Evolutionary conservation across 2,888 invertebrate genomes (phyloP).

Genomic region (Mantis religiosa): DNA sequence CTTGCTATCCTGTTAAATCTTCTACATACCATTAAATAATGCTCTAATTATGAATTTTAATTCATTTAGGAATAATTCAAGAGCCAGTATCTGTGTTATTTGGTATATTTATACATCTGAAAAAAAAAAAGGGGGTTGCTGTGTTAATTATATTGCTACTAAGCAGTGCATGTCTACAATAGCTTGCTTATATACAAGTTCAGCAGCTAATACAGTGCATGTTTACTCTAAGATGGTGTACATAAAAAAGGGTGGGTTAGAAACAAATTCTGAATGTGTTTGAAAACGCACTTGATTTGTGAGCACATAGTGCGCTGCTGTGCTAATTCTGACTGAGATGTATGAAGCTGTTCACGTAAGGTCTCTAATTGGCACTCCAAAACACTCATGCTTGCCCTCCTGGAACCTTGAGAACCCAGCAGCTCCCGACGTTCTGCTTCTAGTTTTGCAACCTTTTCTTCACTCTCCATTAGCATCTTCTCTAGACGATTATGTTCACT

Average conservation of each 20-base stretch:
- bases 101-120: too few species aligned
- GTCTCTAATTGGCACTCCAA: slow-evolving; percentile 55
- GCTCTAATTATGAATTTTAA: background rate
- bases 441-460: slow-evolving; percentile 49
- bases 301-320: slow-evolving; percentile 52
- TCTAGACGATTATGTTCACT: slow-evolving; percentile 50
- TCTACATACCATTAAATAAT: background rate
- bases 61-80: background rate
- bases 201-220: background rate
- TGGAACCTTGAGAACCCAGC: slow-evolving; percentile 48
- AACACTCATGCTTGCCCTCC: slow-evolving; percentile 50
- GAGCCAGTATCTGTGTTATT: too few species aligned
- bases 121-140: background rate
- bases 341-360: slow-evolving; percentile 48
- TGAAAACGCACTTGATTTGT: slow-evolving; percentile 53
- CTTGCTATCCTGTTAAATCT: background rate
- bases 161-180: background rate
- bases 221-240: background rate
- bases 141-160: background rate
- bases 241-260: background rate
- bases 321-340: slow-evolving; percentile 51
- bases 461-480: slow-evolving; percentile 48
- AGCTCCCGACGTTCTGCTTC: slow-evolving; percentile 56
- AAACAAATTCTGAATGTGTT: background rate
- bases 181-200: background rate